phyloP scores from a whole-genome alignment of 2,888 invertebrate genomes.

The Eupsilia transversa region DNA sequence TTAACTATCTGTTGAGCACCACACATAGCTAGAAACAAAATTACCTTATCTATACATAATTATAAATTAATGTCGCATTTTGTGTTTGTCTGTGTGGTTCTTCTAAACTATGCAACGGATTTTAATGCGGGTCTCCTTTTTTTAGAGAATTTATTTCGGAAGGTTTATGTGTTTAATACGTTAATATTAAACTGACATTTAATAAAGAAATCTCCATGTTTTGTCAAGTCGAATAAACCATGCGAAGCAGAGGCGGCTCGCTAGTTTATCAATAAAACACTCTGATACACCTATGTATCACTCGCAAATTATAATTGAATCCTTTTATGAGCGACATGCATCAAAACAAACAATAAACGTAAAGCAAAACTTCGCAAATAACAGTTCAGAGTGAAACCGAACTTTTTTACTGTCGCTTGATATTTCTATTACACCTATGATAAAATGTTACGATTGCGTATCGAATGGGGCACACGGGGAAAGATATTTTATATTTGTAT shows the following conservation, averaged over 20 bases:
- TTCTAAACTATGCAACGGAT: too few relatives aligned
- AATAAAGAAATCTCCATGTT: too few relatives aligned
- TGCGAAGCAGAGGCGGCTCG: too few relatives aligned
- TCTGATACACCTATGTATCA: conserved; percentile 40
- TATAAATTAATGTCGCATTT: too few relatives aligned
- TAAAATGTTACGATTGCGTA: conserved; percentile 85
- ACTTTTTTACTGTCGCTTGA: conserved; percentile 86
- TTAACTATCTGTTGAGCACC: too few relatives aligned
- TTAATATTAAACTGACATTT: too few relatives aligned
- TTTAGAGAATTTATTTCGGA: too few relatives aligned
- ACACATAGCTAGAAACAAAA: background rate
- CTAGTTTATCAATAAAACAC: conserved; percentile 34
- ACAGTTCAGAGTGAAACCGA: conserved; percentile 74
- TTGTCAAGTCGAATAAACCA: too few relatives aligned
- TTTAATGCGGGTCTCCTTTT: too few relatives aligned
- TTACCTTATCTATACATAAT: background rate
- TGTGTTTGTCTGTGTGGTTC: too few relatives aligned
- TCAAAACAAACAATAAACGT: conserved; percentile 83
- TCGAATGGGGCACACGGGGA: conserved; percentile 74
- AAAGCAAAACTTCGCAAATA: conserved; percentile 82
- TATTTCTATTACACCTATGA: conserved; percentile 89
- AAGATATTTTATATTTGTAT: conserved; percentile 86
- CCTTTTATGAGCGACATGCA: conserved; percentile 72
- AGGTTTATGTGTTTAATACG: too few relatives aligned
- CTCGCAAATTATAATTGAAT: conserved; percentile 64